phyloP scores from a whole-genome alignment of 2,113 vertebrate genomes.

The Nicator chloris region DNA sequence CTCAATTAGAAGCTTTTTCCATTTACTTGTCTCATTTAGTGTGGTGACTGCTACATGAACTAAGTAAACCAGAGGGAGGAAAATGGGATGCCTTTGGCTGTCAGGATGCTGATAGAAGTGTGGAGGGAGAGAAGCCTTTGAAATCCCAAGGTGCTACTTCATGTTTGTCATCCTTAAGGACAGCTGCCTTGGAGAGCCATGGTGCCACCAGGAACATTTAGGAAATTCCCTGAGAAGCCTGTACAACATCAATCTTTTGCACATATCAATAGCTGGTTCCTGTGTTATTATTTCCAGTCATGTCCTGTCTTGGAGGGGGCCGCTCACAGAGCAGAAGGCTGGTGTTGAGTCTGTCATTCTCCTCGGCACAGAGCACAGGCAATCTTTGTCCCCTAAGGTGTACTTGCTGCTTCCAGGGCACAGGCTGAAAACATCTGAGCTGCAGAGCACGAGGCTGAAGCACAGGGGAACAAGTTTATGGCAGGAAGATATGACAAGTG shows the following conservation, averaged over 20 bases:
- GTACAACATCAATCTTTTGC: not conserved
- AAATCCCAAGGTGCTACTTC: not conserved
- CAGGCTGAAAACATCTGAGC: not conserved
- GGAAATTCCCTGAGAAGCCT: not conserved
- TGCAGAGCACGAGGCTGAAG: not conserved
- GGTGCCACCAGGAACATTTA: not conserved
- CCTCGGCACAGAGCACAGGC: not conserved
- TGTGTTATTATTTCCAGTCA: not conserved
- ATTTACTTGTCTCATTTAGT: not conserved
- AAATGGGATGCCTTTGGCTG: not conserved
- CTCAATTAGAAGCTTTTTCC: not conserved
- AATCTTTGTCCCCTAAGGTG: not conserved
- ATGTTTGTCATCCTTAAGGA: not conserved
- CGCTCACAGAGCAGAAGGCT: not conserved
- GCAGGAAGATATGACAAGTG: not conserved
- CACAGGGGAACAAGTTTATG: not conserved
- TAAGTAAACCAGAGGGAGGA: not conserved
- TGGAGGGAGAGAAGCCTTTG: not conserved
- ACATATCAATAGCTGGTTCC: not conserved
- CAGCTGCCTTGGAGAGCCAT: not conserved
- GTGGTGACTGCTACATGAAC: not conserved
- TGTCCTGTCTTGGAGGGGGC: not conserved
- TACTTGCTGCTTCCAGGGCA: not conserved
- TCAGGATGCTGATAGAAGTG: not conserved
- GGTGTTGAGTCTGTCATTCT: not conserved